Conservation (phyloP, 2,888 invertebrate genomes). For the Andricus quercusramuli region DNA sequence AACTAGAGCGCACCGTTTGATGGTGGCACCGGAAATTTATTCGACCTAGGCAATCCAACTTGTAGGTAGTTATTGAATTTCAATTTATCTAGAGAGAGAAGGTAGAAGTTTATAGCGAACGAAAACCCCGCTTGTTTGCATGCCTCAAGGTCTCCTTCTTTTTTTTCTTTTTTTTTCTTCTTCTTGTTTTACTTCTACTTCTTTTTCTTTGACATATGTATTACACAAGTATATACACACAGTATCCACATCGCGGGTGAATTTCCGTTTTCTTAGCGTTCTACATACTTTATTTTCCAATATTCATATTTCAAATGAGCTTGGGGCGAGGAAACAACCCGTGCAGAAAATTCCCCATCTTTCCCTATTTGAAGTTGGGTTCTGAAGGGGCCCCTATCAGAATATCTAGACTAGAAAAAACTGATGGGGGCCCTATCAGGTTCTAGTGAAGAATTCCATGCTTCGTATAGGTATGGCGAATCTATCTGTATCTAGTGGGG, state of each 20-base stretch:
- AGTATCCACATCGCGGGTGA: slow-evolving; percentile 11
- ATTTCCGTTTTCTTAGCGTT: slow-evolving; percentile 2
- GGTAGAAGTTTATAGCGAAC: slow-evolving; percentile 14
- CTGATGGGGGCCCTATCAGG: no score
- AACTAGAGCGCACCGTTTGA: slow-evolving; percentile 19
- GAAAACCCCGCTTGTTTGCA: not conserved
- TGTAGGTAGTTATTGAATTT: slow-evolving; percentile 41
- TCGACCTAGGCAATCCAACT: slow-evolving; percentile 39
- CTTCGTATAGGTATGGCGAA: no score
- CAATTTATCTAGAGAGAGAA: slow-evolving; percentile 34
- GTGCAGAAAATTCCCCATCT: no score
- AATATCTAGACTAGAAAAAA: no score
- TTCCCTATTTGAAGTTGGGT: no score
- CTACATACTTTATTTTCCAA: slow-evolving; percentile 27
- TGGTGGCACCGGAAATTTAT: slow-evolving; percentile 29
- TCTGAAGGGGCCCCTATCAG: no score
- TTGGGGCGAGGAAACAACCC: slow-evolving; percentile 22
- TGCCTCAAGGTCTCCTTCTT: slow-evolving; percentile 11
- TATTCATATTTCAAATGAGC: slow-evolving; percentile 35
- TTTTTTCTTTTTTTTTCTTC: not conserved
- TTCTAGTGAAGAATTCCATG: no score
- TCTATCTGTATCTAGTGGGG: no score
- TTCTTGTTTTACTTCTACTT: slow-evolving; percentile 11
- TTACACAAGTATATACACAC: slow-evolving; percentile 33
- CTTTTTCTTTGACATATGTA: slow-evolving; percentile 22